Base-by-base conservation (phyloP, 2,797 vertebrate species). In the Micropoecilia bifurca region DNA sequence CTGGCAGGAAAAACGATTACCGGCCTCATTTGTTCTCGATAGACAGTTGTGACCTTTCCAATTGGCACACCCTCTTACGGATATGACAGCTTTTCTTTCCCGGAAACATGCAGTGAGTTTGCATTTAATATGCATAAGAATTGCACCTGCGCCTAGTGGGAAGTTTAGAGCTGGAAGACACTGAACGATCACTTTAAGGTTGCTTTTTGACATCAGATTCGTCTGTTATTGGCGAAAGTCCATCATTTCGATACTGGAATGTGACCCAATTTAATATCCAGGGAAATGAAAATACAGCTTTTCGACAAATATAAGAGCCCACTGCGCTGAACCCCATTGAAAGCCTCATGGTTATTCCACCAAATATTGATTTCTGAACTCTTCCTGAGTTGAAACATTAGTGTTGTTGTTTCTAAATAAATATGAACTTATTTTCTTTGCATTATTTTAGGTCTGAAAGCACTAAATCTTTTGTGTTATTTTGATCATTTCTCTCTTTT, bases 31-130 rank as follows among this genome's bases (percentile, higher is more conserved):
- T 94, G 92, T 94, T 94, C 90, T 92, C 94, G 83, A 93, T 91
- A 91, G 93, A 94, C 93, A 92, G 92, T 93, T 91, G 86, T 95
- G 94, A 95, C 95, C 95, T 95, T 95, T 94, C 90, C 91, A 89
- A 92, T 91, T 94, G 91, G 92, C 92, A 92, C 91, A 88, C 93
- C 86, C 84, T 91, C 86, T 90, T 90, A 89, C 80, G 45, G 87
- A 92, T 93, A 92, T 94, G 92, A 93, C 91, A 86, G 91, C 90
- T 91, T 93, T 94, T 93, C 88, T 90, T 91, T 91, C 22, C 81
- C 80, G 6, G 59, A 88, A 92, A 90, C 88, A 87, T 90, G 88
- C 84, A 93, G 80, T 91, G 91, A 93, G 92, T 81, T 84, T 79
- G 84, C 87, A 88, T 93, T 94, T 91, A 90, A 84, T 91, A 91